A percentile compares a stretch with the other conserved stretches of the same genome.
These are phyloP conservation scores for Pitangus sulphuratus DNA, from an alignment of 2,797 vertebrate genomes.

Conservation along the genomic window DNA sequence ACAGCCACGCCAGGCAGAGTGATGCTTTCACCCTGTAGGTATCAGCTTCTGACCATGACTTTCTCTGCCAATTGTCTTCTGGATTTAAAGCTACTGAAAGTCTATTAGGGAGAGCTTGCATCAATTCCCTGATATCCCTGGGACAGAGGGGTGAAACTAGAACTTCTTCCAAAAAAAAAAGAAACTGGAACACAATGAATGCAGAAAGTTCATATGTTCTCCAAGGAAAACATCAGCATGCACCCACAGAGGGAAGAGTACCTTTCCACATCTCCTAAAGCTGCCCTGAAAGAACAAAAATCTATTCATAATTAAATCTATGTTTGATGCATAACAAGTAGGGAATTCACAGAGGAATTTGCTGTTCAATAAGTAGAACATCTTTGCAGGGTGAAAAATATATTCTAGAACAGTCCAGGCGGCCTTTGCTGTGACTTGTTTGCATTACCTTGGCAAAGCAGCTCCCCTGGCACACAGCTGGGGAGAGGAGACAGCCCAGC, in stretches of 20 bases:
- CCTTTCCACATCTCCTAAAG: background rate
- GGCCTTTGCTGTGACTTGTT: background rate
- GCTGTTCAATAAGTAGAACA: background rate
- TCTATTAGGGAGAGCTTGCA: background rate
- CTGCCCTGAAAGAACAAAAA: background rate
- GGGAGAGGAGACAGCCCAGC: background rate
- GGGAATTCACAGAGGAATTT: background rate
- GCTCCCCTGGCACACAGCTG: background rate
- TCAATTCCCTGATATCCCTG: background rate
- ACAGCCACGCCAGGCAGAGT: fast-evolving
- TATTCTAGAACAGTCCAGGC: background rate
- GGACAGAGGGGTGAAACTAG: background rate
- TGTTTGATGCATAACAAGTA: background rate
- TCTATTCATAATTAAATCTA: background rate
- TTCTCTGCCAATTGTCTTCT: background rate
- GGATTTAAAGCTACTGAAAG: background rate
- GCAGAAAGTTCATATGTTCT: background rate
- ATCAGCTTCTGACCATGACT: fast-evolving
- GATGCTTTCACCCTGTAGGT: fast-evolving
- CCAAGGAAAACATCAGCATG: background rate
- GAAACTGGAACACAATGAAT: background rate
- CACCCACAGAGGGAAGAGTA: background rate
- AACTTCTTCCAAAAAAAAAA: background rate
- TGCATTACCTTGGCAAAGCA: background rate
- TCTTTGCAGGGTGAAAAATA: background rate